Percentiles rank a stretch among this genome's conserved stretches.
phyloP scores from a whole-genome alignment of 2,797 vertebrate species.

The Spinus olivaceus region DNA sequence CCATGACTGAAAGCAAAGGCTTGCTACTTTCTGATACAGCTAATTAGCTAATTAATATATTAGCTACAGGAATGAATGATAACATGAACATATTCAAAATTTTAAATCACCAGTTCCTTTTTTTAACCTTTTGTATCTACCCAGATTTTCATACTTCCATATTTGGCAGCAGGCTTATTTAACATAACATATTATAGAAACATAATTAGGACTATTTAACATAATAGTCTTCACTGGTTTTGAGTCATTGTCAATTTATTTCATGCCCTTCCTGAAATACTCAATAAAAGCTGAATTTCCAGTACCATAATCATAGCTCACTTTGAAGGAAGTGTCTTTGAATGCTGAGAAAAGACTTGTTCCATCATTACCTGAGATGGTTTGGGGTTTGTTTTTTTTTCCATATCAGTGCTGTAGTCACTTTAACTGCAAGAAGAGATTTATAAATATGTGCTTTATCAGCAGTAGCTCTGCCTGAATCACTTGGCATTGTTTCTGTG shows the following conservation, averaged over 20 bases:
- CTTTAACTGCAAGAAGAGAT: neutral
- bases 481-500: slow-evolving; percentile 21
- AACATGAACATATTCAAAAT: neutral
- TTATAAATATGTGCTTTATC: neutral
- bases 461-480: neutral
- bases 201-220: neutral
- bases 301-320: neutral
- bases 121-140: neutral
- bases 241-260: neutral
- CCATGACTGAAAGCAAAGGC: neutral
- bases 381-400: neutral
- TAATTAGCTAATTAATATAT: neutral
- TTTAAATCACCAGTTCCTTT: neutral
- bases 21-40: neutral
- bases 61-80: neutral
- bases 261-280: neutral
- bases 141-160: neutral
- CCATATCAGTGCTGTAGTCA: neutral
- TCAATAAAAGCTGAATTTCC: neutral
- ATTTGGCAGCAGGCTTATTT: neutral
- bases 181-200: neutral
- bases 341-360: neutral
- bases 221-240: neutral
- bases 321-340: neutral
- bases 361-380: neutral